These are phyloP conservation scores for Empis livida DNA, from an alignment of 2,888 invertebrate genomes.

Conservation along the genomic window DNA sequence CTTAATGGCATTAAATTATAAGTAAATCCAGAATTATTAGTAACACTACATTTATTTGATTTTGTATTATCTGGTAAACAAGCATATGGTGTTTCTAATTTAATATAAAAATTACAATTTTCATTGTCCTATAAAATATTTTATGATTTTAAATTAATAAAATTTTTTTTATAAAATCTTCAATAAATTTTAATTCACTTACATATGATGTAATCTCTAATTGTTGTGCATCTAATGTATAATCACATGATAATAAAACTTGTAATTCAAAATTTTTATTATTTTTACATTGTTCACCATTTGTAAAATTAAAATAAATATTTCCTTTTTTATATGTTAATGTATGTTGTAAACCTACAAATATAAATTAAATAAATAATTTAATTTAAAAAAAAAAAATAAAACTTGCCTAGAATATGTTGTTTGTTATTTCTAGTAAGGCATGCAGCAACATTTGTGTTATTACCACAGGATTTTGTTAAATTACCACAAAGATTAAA, in stretches of 20 bases:
- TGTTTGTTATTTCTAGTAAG: constrained; percentile 24
- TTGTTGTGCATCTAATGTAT: constrained; percentile 24
- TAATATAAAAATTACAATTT: constrained; percentile 27
- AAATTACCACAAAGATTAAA: constrained; percentile 32
- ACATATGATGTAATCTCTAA: constrained; percentile 17
- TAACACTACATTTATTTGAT: constrained; percentile 24
- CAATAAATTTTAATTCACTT: constrained; percentile 1
- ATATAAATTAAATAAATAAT: background rate
- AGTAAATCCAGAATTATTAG: constrained; percentile 22
- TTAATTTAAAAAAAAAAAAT: constrained; percentile 2
- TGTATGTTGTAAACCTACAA: constrained; percentile 26
- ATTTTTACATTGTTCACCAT: constrained; percentile 27
- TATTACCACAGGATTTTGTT: constrained; percentile 23
- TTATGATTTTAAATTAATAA: background rate
- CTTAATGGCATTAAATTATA: constrained; percentile 30
- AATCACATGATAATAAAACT: constrained; percentile 29
- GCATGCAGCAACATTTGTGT: constrained; percentile 28
- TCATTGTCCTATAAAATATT: constrained; percentile 10
- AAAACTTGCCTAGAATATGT: constrained; percentile 25
- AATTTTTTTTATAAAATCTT: background rate
- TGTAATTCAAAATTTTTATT: constrained; percentile 21
- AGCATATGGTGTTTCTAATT: constrained; percentile 26
- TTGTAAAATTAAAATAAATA: constrained; percentile 27
- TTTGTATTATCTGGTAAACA: constrained; percentile 26
- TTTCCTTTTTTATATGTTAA: constrained; percentile 26